Conservation (phyloP, 2,797 vertebrate species). For the Moxostoma hubbsi region DNA sequence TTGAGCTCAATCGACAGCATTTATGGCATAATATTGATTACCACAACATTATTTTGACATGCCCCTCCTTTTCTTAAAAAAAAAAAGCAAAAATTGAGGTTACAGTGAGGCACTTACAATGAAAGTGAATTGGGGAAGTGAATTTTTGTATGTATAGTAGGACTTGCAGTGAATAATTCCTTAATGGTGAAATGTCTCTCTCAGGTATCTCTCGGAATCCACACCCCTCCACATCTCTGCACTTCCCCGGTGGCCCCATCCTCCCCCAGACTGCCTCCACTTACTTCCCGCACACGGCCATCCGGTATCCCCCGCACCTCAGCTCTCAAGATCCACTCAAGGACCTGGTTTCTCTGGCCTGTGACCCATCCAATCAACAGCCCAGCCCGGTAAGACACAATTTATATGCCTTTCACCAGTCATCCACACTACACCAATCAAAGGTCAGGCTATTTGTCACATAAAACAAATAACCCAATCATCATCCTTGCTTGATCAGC, state of each 20-base stretch:
- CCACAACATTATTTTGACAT: too few species aligned
- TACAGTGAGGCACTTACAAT: too few species aligned
- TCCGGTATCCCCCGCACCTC: slow-evolving; percentile 94
- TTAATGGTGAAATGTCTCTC: background rate
- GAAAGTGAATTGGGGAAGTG: too few species aligned
- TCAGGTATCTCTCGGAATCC: slow-evolving; percentile 90
- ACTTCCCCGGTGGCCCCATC: slow-evolving; percentile 87
- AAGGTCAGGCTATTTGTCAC: background rate
- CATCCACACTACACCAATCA: background rate
- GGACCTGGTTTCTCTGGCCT: slow-evolving; percentile 95
- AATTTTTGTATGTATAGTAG: background rate
- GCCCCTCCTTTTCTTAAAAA: too few species aligned
- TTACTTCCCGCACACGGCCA: slow-evolving; percentile 93
- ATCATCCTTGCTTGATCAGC: background rate
- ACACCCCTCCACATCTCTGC: slow-evolving; percentile 91
- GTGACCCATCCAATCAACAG: slow-evolving; percentile 91
- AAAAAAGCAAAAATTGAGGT: too few species aligned
- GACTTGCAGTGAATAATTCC: background rate
- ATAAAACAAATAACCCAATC: background rate
- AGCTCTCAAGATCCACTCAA: slow-evolving; percentile 94
- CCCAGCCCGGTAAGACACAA: slow-evolving; percentile 87
- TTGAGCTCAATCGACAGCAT: too few species aligned
- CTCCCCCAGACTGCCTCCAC: slow-evolving; percentile 85
- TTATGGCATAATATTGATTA: too few species aligned
- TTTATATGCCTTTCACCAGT: slow-evolving; percentile 1